These are phyloP conservation scores for Marmota monax DNA, from an alignment of 2,113 vertebrate species.

Conservation along the genomic window DNA sequence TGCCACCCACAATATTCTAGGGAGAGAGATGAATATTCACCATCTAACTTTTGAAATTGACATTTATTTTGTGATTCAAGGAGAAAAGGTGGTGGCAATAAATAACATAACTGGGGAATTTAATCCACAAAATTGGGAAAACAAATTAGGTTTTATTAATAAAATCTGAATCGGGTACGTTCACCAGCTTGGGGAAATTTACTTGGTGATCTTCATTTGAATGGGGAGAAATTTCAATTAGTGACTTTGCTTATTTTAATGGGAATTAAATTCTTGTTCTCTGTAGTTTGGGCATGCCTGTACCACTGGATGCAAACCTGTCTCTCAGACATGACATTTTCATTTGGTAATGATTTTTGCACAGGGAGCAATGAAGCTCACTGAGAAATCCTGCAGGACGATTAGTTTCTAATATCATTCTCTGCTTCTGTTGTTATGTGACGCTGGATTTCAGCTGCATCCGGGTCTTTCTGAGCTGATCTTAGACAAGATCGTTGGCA, in stretches of 20 bases:
- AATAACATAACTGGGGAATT: conserved; percentile 37
- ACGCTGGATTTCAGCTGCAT: background rate
- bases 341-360: background rate
- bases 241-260: conserved; percentile 9
- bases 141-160: conserved; percentile 50
- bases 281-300: background rate
- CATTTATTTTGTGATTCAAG: conserved; percentile 78
- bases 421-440: background rate
- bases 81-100: conserved; percentile 64
- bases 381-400: background rate
- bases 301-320: background rate
- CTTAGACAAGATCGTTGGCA: background rate
- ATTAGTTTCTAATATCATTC: no score
- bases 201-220: background rate
- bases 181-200: background rate
- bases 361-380: background rate
- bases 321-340: background rate
- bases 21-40: conserved; percentile 70
- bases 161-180: background rate
- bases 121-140: background rate
- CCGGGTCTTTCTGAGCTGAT: background rate
- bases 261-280: background rate
- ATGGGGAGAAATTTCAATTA: conserved; percentile 1
- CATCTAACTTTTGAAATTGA: conserved; percentile 69
- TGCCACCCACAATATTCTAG: conserved; percentile 63